Evolutionary conservation across 2,797 vertebrate genomes (phyloP).

Genomic region (Dendrocincla fuliginosa): DNA sequence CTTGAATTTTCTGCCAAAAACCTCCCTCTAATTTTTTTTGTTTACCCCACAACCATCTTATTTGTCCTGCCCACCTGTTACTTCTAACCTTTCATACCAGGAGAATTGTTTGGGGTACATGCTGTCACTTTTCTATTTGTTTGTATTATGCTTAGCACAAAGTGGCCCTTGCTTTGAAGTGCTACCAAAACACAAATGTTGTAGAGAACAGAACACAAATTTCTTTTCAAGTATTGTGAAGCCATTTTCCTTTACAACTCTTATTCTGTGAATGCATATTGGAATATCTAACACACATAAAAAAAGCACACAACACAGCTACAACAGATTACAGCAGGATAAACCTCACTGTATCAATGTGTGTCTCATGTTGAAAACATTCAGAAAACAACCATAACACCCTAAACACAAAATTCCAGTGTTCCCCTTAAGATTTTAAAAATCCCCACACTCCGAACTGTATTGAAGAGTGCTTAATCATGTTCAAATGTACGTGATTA

Average conservation of each 20-base stretch:
- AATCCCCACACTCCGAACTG: neutral
- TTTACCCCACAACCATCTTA: neutral
- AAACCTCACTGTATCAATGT: neutral
- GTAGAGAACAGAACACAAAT: neutral
- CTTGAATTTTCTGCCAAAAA: neutral
- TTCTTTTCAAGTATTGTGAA: neutral
- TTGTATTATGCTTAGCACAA: neutral
- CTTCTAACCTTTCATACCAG: neutral
- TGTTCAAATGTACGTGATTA: neutral
- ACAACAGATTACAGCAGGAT: neutral
- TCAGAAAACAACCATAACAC: neutral
- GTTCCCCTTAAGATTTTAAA: neutral
- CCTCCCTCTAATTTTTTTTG: rapidly evolving
- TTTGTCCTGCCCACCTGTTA: neutral
- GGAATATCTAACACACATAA: neutral
- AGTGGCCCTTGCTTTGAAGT: neutral
- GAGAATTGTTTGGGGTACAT: neutral
- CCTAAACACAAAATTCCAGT: neutral
- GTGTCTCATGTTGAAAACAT: neutral
- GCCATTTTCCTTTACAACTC: neutral
- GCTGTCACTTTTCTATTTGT: neutral
- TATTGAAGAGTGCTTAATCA: neutral
- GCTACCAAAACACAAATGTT: neutral
- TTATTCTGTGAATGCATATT: neutral
- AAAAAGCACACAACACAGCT: neutral